Base-by-base conservation (phyloP, 2,113 vertebrate genomes). In the Addax nasomaculatus region DNA sequence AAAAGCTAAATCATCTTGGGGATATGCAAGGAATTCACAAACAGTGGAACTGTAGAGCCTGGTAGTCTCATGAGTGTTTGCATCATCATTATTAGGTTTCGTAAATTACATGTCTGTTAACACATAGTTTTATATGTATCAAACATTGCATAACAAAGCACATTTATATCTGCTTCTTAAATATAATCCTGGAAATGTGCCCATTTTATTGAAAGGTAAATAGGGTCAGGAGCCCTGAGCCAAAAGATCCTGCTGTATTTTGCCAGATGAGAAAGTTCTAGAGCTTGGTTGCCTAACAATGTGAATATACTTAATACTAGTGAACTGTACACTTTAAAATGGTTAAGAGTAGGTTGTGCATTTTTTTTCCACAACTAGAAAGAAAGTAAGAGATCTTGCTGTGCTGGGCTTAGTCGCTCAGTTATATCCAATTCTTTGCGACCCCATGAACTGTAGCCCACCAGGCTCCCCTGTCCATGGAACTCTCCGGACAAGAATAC, bases 281-380 rank as follows among this genome's bases (percentile, higher is more conserved):
- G 64, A 92, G 51, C 55, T 87, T 53, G 36, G 3, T 92, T 97
- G 45, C 43, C 70, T 25, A 79, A 57, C 29, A 43, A 21, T 11
- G 39, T 30, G 36, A 90, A 85, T 51, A 81, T 47, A 84, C 1
- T 5, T 89, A 78, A 67, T 27, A 76, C 49, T 57, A 76, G 11
- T 95, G 55, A 85, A 92, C 19, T 62, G 12, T 57, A 29, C 21
- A 30, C 33, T 96, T 94, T 85, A 90, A 95, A 97, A 94, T 43
- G 14, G 30, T n/a, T 73, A 83, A 73, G 51, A 86, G 62, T 36
- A 81, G 30, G 23, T 79, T 80, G 19, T 60, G 3, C 80, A n/a
- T 19, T 64, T 85, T 93, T 93, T 81, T 36, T 17, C 55, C 60
- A 86, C n/a, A 60, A n/a, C 76, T 89, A 62, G 47, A 93, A 93